These are phyloP conservation scores for Neoarius graeffei DNA, from an alignment of 2,113 vertebrate species.

Conservation along the genomic window DNA sequence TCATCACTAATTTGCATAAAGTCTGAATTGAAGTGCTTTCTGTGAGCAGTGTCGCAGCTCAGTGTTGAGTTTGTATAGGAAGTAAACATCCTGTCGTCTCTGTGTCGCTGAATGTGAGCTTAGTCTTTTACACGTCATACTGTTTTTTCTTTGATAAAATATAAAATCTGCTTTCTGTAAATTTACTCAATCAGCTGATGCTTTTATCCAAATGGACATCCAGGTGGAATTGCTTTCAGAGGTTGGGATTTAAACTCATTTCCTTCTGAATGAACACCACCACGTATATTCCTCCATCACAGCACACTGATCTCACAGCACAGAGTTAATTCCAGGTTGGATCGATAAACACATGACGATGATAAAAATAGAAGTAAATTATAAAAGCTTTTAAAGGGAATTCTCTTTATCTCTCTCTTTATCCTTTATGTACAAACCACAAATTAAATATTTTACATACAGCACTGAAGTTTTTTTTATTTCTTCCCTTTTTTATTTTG, in stretches of 20 bases:
- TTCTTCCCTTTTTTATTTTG: neutral
- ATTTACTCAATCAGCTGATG: neutral
- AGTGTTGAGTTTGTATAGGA: neutral
- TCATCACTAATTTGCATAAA: neutral
- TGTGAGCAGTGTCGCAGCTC: neutral
- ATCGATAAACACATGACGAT: neutral
- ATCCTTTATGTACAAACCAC: neutral
- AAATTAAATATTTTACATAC: neutral
- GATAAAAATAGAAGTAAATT: neutral
- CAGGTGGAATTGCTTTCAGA: neutral
- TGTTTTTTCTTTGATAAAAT: neutral
- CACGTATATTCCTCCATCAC: neutral
- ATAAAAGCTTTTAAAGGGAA: neutral
- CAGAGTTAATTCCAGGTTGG: neutral
- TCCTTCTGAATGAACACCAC: neutral
- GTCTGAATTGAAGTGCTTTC: neutral
- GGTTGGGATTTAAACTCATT: neutral
- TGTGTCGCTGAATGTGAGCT: neutral
- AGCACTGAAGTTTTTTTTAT: neutral
- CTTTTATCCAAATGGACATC: neutral
- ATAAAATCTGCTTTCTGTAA: neutral
- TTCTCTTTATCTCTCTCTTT: neutral
- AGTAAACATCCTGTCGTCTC: neutral
- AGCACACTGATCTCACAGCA: neutral
- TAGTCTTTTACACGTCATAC: neutral